Conservation (phyloP, 2,888 invertebrate species). For the Maniola hyperantus region DNA sequence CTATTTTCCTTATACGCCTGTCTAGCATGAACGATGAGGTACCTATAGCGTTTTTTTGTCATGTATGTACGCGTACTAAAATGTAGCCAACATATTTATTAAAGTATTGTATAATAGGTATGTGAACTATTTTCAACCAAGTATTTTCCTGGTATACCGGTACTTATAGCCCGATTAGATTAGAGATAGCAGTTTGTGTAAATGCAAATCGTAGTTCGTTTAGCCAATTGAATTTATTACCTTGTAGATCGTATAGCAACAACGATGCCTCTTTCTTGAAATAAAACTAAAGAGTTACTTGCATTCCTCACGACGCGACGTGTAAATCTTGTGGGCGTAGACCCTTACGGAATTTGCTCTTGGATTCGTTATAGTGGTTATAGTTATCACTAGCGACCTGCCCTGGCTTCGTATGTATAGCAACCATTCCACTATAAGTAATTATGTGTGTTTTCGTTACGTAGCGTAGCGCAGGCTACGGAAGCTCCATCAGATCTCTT, state of each 20-base stretch:
- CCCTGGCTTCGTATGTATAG: too few relatives aligned
- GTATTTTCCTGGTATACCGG: background rate
- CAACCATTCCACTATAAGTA: too few relatives aligned
- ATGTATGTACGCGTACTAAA: too few relatives aligned
- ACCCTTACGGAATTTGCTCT: constrained; percentile 11
- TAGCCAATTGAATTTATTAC: constrained; percentile 34
- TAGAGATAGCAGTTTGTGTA: constrained; percentile 3
- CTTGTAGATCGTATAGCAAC: constrained; percentile 23
- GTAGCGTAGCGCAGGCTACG: too few relatives aligned
- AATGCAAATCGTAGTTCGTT: constrained; percentile 14
- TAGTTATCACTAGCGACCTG: too few relatives aligned
- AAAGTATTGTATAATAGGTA: background rate
- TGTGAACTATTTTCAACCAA: constrained; percentile 7
- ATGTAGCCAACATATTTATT: too few relatives aligned
- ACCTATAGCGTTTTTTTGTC: too few relatives aligned
- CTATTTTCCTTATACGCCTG: too few relatives aligned
- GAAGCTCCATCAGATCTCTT: too few relatives aligned
- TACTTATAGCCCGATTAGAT: constrained; percentile 5
- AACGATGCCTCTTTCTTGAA: constrained; percentile 22
- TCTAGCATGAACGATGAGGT: too few relatives aligned
- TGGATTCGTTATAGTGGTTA: background rate
- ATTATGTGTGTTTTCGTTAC: too few relatives aligned
- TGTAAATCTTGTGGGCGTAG: constrained; percentile 23
- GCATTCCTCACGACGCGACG: constrained; percentile 17
- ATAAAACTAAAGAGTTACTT: constrained; percentile 23